Base-by-base conservation (phyloP, 64 coral and sea anemone genomes). In the Pocillopora damicornis region DNA sequence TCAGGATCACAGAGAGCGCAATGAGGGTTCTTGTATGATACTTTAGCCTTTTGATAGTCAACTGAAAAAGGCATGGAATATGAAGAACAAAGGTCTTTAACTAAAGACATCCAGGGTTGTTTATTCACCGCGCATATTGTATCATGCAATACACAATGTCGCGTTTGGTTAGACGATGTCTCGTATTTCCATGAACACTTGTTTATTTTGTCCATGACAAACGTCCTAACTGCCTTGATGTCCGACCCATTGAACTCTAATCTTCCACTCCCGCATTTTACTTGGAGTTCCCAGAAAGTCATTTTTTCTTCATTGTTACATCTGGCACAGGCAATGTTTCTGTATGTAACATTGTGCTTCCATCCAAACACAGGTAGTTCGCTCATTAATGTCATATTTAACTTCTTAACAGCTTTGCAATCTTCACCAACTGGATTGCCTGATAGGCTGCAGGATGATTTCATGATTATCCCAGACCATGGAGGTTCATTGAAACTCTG, bases 1-100 rank as follows among this genome's bases (percentile, higher is more conserved):
- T 72, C 63, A 58, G 65, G 65, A 34, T 85, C 71, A 16, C 81
- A 85, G 26, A 85, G 65, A 15, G 81, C 81, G 72, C 81, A 85
- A 16, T 85, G 81, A 23, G 81, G 81, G 42, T 85, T 85, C 58
- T 63, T 71, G 38, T 73, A 84, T 22, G 18, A 25, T 25, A 71
- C 18, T 10, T 7, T 71, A n/a, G 22, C 11, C 18, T n/a, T 9
- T n/a, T 13, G 15, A 73, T 25, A 7, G 2, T 8, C 5, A 16
- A 72, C 37, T 10, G 64, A 56, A 85, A 85, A 58, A 9, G 58
- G 11, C 81, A 85, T 85, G 16, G 81, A 71, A 59, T 85, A 85
- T 2, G 81, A 71, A 58, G 20, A 85, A 56, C 81, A 85, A 17
- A 85, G 30, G 37, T 85, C 81, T 73, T 67, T 85, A 12, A 85